A percentile compares a stretch with the other conserved stretches of the same genome.
phyloP scores from a whole-genome alignment of 2,888 invertebrate species.

The Galerucella nymphaeae region DNA sequence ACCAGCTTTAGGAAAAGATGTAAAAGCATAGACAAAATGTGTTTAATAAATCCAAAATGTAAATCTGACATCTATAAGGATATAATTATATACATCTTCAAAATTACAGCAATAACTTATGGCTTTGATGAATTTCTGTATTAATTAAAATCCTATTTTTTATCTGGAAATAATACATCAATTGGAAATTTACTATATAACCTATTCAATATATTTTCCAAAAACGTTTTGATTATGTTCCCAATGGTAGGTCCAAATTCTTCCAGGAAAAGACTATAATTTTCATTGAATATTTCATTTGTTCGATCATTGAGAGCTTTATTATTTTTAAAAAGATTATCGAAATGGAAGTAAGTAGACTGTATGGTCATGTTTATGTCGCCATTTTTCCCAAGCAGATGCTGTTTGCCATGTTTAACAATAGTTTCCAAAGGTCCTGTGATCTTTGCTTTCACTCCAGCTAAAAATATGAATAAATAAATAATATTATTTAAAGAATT shows the following conservation, averaged over 20 bases:
- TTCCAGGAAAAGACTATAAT: conserved; percentile 74
- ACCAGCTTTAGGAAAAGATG: no score
- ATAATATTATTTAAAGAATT: background rate
- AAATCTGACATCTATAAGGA: no score
- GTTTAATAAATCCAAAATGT: no score
- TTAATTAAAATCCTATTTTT: background rate
- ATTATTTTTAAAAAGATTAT: conserved; percentile 74
- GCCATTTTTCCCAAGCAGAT: background rate
- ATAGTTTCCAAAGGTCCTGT: background rate
- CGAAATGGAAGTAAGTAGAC: conserved; percentile 69
- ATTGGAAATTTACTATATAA: conserved; percentile 5
- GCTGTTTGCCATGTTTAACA: conserved; percentile 2
- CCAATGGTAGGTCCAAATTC: conserved; percentile 76
- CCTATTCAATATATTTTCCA: conserved; percentile 48
- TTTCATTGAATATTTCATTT: conserved; percentile 78
- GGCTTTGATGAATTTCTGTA: no score
- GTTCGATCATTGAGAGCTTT: conserved; percentile 72
- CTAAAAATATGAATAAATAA: background rate
- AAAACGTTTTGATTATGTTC: conserved; percentile 67
- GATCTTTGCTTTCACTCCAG: background rate
- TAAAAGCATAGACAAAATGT: no score
- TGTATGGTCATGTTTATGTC: background rate
- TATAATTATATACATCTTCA: no score
- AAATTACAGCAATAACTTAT: no score
- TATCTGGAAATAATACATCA: conserved; percentile 16